Evolutionary conservation across 2,797 vertebrate species (phyloP).

Genomic region (Danio choprae): DNA sequence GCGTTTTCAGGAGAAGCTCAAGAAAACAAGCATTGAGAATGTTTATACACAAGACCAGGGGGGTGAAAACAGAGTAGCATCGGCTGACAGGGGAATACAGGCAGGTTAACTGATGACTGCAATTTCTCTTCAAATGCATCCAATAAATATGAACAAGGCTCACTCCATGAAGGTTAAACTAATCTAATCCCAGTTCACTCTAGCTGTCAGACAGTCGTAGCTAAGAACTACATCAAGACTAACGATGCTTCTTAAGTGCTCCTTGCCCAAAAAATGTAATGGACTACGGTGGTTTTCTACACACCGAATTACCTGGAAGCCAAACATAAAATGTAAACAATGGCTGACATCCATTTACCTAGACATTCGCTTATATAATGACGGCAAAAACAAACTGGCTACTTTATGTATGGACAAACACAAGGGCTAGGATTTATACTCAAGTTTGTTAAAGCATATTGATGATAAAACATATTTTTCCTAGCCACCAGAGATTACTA

Average conservation of each 20-base stretch:
- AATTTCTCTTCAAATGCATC: conserved; percentile 50
- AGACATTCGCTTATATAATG: conserved; percentile 18
- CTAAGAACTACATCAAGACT: conserved; percentile 47
- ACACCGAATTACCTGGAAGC: conserved; percentile 37
- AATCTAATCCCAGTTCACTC: conserved; percentile 52
- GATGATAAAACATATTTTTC: neutral
- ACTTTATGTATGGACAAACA: conserved; percentile 8
- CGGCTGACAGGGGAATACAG: conserved; percentile 13
- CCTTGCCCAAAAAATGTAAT: conserved; percentile 38
- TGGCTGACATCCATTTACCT: conserved; percentile 39
- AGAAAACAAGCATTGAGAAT: neutral
- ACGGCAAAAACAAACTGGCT: conserved; percentile 17
- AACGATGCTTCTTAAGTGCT: conserved; percentile 44
- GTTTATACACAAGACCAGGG: neutral
- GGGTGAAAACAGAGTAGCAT: neutral
- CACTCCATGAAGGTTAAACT: conserved; percentile 37
- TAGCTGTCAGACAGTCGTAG: conserved; percentile 39
- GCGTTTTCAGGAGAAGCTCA: neutral
- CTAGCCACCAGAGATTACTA: neutral
- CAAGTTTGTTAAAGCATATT: neutral
- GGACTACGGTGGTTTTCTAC: conserved; percentile 29
- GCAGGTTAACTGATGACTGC: conserved; percentile 45
- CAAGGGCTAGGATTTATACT: neutral
- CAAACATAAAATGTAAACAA: conserved; percentile 47
- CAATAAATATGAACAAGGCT: conserved; percentile 47